Evolutionary conservation across 2,888 invertebrate species (phyloP).

Genomic region (Torymus texanus): DNA sequence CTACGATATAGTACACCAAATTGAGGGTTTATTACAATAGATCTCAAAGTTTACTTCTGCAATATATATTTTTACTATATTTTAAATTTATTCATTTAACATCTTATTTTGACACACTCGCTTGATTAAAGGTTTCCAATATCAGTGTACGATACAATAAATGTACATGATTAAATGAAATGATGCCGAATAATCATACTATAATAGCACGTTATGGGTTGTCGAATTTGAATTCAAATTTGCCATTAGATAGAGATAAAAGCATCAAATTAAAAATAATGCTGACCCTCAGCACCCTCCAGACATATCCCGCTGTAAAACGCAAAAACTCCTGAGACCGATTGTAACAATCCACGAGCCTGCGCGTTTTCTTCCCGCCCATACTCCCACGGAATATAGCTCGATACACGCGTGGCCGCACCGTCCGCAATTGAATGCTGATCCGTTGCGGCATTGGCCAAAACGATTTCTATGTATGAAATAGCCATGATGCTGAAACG

Average conservation of each 20-base stretch:
- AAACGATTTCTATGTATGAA: constrained; percentile 70
- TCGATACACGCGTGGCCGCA: constrained; percentile 27
- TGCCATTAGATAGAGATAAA: too few relatives aligned
- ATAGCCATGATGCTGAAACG: constrained; percentile 62
- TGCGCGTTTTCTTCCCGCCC: too few relatives aligned
- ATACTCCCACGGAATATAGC: background rate
- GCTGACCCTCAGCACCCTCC: background rate
- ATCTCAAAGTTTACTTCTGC: background rate
- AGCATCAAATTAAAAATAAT: constrained; percentile 5
- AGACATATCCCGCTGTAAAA: too few relatives aligned
- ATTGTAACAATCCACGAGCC: too few relatives aligned
- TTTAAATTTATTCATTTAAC: too few relatives aligned
- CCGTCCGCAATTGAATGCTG: constrained; percentile 69
- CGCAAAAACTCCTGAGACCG: too few relatives aligned
- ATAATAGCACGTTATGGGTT: too few relatives aligned
- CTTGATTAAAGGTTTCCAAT: too few relatives aligned
- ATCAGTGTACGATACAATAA: background rate
- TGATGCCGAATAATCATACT: background rate
- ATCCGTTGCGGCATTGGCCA: constrained; percentile 60
- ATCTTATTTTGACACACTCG: too few relatives aligned
- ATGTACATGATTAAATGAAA: background rate
- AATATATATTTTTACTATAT: too few relatives aligned
- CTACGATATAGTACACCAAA: too few relatives aligned
- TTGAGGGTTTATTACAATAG: constrained; percentile 30
- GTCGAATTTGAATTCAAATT: too few relatives aligned